Percentiles rank a stretch among this genome's conserved stretches.
Conservation (phyloP, 1,140 invertebrate genomes). For the Stenopsyche tienmushanensis region DNA sequence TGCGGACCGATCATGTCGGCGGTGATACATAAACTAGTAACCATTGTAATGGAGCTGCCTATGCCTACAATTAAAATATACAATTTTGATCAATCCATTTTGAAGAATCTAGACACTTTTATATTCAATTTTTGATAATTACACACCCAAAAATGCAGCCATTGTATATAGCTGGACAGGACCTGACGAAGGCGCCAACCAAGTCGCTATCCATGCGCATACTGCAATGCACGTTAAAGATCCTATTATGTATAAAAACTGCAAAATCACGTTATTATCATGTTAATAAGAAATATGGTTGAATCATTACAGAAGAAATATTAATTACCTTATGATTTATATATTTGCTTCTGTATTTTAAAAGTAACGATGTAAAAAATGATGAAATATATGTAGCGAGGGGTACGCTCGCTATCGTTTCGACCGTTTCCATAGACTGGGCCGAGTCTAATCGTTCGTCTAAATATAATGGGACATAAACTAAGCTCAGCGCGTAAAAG, state of each 20-base stretch:
- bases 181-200: slow-evolving; percentile 50
- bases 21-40: slow-evolving; percentile 88
- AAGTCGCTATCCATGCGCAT: slow-evolving; percentile 64
- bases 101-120: no score
- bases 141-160: slow-evolving; percentile 66
- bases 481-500: slow-evolving; percentile 79
- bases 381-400: slow-evolving; percentile 83
- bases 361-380: slow-evolving; percentile 74
- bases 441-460: slow-evolving; percentile 67
- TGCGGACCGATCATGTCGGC: slow-evolving; percentile 88
- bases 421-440: slow-evolving; percentile 49
- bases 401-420: slow-evolving; percentile 82
- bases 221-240: slow-evolving; percentile 61
- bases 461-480: slow-evolving; percentile 85
- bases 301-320: not conserved
- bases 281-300: not conserved
- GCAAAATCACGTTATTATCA: slow-evolving; percentile 38
- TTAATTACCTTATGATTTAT: slow-evolving; percentile 58
- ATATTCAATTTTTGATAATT: no score
- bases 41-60: slow-evolving; percentile 84
- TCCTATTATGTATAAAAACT: slow-evolving; percentile 69
- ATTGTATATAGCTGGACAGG: slow-evolving; percentile 65
- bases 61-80: slow-evolving; percentile 61
- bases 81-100: no score
- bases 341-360: slow-evolving; percentile 65